Conservation (phyloP, 2,888 invertebrate genomes). For the Mechanitis mazaeus region DNA sequence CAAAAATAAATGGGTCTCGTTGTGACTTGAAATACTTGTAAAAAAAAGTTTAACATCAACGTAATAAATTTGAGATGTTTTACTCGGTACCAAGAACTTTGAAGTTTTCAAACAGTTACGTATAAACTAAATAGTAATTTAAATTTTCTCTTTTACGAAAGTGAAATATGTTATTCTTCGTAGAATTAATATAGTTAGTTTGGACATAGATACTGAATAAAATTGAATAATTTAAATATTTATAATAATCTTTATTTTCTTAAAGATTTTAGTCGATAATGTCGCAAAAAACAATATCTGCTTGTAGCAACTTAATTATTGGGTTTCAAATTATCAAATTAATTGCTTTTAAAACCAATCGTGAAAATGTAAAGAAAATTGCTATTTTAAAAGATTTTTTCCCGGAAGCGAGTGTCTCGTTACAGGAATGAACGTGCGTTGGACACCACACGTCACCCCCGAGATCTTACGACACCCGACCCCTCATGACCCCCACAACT, state of each 20-base stretch:
- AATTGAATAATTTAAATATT: neutral
- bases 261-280: no score
- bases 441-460: slow-evolving; percentile 46
- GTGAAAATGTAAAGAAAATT: slow-evolving; percentile 18
- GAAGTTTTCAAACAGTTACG: slow-evolving; percentile 13
- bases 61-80: slow-evolving; percentile 25
- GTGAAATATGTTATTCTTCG: neutral
- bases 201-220: neutral
- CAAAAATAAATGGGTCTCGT: slow-evolving; percentile 38
- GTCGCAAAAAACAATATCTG: no score
- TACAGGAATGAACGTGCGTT: slow-evolving; percentile 58
- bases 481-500: slow-evolving; percentile 45
- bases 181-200: neutral
- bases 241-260: neutral
- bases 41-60: slow-evolving; percentile 25
- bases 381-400: slow-evolving; percentile 46
- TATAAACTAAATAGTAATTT: slow-evolving; percentile 14
- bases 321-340: no score
- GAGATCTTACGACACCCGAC: slow-evolving; percentile 37
- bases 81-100: slow-evolving; percentile 13
- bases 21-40: slow-evolving; percentile 24
- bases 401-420: slow-evolving; percentile 47
- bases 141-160: neutral
- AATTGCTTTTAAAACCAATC: no score
- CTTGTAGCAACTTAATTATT: no score